Base-by-base conservation (phyloP, 2,888 invertebrate genomes). In the Dichetophora obliterata region DNA sequence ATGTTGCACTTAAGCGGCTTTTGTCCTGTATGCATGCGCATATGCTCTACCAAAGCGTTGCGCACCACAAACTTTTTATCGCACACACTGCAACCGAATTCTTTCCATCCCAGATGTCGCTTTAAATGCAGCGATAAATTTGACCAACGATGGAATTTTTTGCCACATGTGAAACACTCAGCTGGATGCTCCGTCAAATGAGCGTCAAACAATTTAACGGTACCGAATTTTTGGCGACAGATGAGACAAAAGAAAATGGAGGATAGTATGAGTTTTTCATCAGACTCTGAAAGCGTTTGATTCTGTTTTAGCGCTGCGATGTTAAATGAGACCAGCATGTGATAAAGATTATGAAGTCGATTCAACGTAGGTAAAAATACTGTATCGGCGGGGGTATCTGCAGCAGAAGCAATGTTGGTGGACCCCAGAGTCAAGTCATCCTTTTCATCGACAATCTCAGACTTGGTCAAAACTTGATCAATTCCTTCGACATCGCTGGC, bases 41-140 rank as follows among this genome's bases (percentile, higher is more conserved):
- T 93, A 85, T 96, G 96, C 88, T 96, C 96, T 76, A 92, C 91
- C 78, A 95, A 89, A 85, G 95, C 96, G 89, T 95, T 95, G 70
- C 94, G 93, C 34, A 95, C 95, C 63, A 95, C 91, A 89, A 96
- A 96, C 65, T 93, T 92, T 88, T 96, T 96, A 86, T 93, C 93
- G 87, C 96, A 96, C 19, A 94, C 91, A 5, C 93, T 93, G 85
- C 96, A 96, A 6, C 90, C 90, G 68, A 89, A 89, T 81, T 94
- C 94, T 86, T 94, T 94, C 85, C 95, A 93, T 22, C 94, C 95
- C 78, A 95, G 89, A 88, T 96, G 96, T 1, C 95, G 93, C 86
- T 95, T 95, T 86, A 94, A 91, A 86, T 96, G 96, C 59, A 95
- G 89, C 69, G 94, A 93, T 79, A 95, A 91, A 87, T 94, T 95